phyloP scores from a whole-genome alignment of 2,888 invertebrate species.

The Drosophila subquinaria region DNA sequence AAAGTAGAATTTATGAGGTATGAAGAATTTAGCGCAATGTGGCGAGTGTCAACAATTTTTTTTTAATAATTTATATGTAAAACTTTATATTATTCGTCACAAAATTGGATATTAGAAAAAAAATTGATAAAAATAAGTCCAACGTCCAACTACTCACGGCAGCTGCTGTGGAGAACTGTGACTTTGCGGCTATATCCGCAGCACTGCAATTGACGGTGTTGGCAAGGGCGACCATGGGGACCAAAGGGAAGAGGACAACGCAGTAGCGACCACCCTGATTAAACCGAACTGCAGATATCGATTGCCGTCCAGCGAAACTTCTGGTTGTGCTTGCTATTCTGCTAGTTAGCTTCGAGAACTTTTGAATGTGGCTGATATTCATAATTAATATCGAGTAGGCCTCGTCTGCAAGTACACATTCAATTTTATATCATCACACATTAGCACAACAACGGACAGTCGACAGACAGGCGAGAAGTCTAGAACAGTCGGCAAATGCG shows the following conservation, averaged over 20 bases:
- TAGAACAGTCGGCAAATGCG: background rate
- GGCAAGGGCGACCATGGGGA: conserved; percentile 43
- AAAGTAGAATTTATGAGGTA: no score
- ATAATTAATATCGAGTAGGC: conserved; percentile 40
- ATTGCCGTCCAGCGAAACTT: conserved; percentile 17
- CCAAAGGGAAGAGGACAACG: conserved; percentile 70
- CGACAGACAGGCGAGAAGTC: background rate
- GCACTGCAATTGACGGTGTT: conserved; percentile 59
- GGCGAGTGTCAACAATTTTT: no score
- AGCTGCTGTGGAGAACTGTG: conserved; percentile 69
- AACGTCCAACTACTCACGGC: conserved; percentile 70
- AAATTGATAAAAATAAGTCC: background rate
- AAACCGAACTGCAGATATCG: conserved; percentile 21
- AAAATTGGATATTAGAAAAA: no score
- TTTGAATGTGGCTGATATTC: conserved; percentile 66
- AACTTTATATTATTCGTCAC: no score
- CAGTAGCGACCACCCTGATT: conserved; percentile 64
- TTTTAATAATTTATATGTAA: no score
- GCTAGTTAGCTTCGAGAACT: conserved; percentile 43
- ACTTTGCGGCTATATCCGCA: conserved; percentile 49
- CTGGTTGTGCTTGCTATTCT: conserved; percentile 20
- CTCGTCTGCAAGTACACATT: conserved; percentile 58
- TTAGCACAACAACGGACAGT: background rate
- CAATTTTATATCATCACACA: background rate
- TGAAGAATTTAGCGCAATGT: no score